Percentiles rank a stretch among this genome's conserved stretches.
Conservation (phyloP, 2,888 invertebrate species). For the Dyspetes luteomarginatus region DNA sequence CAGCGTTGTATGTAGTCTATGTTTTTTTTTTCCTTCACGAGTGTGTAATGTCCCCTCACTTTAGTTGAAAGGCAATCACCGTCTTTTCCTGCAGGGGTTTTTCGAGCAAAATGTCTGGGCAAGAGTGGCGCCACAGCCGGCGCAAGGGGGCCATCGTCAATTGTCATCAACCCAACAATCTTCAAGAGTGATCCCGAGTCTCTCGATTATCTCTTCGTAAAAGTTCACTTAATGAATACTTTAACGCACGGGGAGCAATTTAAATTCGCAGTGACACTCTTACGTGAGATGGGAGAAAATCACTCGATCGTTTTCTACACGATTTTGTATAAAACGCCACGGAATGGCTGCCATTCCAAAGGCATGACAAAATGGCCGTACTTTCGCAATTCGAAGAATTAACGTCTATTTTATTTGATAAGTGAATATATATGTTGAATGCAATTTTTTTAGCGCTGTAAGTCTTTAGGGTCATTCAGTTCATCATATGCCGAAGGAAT, state of each 20-base stretch:
- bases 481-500: too few relatives aligned
- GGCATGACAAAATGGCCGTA: too few relatives aligned
- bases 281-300: slow-evolving; percentile 16
- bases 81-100: neutral
- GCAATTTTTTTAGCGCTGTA: neutral
- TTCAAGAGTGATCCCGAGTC: slow-evolving; percentile 7
- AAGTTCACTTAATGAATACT: slow-evolving; percentile 58
- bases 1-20: slow-evolving; percentile 37
- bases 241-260: slow-evolving; percentile 55
- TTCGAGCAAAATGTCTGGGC: slow-evolving; percentile 25
- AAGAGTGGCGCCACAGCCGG: slow-evolving; percentile 29
- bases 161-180: slow-evolving; percentile 57
- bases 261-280: slow-evolving; percentile 55
- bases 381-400: too few relatives aligned
- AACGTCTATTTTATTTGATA: too few relatives aligned
- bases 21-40: neutral
- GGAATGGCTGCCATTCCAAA: too few relatives aligned
- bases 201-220: slow-evolving; percentile 24
- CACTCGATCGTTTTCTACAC: slow-evolving; percentile 1
- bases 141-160: slow-evolving; percentile 37
- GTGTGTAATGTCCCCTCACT: neutral
- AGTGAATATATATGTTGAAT: too few relatives aligned
- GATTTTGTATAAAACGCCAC: neutral
- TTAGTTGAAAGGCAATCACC: neutral
- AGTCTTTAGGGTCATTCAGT: too few relatives aligned